Percentiles rank a stretch among this genome's conserved stretches.
Conservation (phyloP, 2,113 vertebrate genomes). For the Sebastes fasciatus region DNA sequence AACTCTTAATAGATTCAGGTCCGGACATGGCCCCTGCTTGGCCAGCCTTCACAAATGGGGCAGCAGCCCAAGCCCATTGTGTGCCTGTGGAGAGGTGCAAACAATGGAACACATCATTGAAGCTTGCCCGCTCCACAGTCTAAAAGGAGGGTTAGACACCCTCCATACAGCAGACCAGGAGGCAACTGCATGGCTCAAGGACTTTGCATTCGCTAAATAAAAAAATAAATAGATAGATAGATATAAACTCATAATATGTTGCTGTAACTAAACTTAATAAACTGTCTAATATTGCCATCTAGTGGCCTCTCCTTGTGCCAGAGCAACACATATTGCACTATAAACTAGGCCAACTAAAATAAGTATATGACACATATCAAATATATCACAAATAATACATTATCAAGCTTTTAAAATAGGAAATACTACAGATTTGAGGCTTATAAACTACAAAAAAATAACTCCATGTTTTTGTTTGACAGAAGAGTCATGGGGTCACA, state of each 20-base stretch:
- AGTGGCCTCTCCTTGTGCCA: not conserved
- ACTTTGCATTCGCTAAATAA: no score
- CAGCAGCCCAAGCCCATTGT: no score
- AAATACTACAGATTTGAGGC: not conserved
- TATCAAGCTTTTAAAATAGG: not conserved
- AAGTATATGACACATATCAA: not conserved
- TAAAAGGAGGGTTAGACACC: no score
- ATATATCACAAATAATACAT: not conserved
- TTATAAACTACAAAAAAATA: not conserved
- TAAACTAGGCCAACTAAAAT: not conserved
- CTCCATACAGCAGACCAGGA: no score
- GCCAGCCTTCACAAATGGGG: no score
- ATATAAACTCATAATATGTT: not conserved
- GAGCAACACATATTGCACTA: not conserved
- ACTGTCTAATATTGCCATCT: slow-evolving; percentile 27
- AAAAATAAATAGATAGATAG: slow-evolving; percentile 4
- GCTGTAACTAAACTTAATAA: not conserved
- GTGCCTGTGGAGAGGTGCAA: no score
- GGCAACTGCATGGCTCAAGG: no score
- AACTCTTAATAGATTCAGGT: no score
- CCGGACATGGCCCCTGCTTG: no score
- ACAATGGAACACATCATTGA: no score
- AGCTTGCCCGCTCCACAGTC: no score
- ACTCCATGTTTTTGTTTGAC: not conserved
- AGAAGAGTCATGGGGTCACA: not conserved